Conservation (phyloP, 2,888 invertebrate species). For the Tethea ocularis region DNA sequence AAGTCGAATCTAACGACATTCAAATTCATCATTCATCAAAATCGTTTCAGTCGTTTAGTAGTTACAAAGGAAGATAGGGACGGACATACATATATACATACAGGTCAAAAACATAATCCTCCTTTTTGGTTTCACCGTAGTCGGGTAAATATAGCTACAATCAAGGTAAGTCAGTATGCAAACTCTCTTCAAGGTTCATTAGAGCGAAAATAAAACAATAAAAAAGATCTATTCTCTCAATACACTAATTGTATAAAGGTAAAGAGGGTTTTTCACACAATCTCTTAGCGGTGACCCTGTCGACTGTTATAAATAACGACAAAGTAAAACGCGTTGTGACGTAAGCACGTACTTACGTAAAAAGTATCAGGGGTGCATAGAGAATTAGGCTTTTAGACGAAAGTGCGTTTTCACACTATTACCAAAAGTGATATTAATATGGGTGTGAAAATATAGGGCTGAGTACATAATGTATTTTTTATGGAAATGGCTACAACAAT, state of each 20-base stretch:
- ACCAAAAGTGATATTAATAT: conserved; percentile 25
- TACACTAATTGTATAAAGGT: conserved; percentile 15
- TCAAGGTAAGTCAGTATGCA: too few species aligned
- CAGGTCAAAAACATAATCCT: too few species aligned
- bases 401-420: conserved; percentile 67
- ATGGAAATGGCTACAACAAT: too few species aligned
- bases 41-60: too few species aligned
- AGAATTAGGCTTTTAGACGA: conserved; percentile 72
- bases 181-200: too few species aligned
- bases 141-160: too few species aligned
- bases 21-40: too few species aligned
- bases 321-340: conserved; percentile 58
- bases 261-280: conserved; percentile 22
- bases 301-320: conserved; percentile 64
- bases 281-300: conserved; percentile 23
- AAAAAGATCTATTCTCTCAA: conserved; percentile 17
- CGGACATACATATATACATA: too few species aligned
- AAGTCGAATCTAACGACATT: too few species aligned
- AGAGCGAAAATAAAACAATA: too few species aligned
- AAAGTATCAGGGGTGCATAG: conserved; percentile 76
- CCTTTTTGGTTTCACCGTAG: too few species aligned
- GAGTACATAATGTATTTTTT: conserved; percentile 6
- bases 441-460: conserved; percentile 28
- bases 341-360: conserved; percentile 48
- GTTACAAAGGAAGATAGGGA: too few species aligned